Percentiles rank a stretch among this genome's conserved stretches.
Evolutionary conservation across 2,797 vertebrate genomes (phyloP).

Genomic region (Eospalax fontanierii): DNA sequence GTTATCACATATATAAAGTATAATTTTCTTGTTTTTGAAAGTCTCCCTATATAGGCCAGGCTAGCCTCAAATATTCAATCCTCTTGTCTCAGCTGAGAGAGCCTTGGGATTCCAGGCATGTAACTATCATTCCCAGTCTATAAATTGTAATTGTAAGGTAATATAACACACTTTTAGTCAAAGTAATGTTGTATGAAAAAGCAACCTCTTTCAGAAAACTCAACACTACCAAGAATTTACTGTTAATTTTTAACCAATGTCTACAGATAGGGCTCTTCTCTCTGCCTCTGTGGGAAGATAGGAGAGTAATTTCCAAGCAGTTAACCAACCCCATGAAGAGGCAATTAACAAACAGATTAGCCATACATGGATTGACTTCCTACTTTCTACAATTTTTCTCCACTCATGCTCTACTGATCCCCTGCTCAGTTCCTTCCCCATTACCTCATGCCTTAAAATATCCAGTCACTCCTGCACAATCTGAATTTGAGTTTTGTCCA

Average conservation of each 20-base stretch:
- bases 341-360: not conserved
- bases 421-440: not conserved
- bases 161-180: not conserved
- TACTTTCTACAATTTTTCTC: not conserved
- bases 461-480: not conserved
- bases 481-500: not conserved
- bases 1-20: not conserved
- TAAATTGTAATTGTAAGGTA: not conserved
- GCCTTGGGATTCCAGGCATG: not conserved
- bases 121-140: not conserved
- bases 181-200: not conserved
- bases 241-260: not conserved
- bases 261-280: not conserved
- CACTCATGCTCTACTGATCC: not conserved
- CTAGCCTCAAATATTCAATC: not conserved
- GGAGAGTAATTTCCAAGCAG: not conserved
- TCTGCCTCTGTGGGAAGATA: not conserved
- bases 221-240: conserved; percentile 1
- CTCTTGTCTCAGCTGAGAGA: not conserved
- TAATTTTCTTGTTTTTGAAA: not conserved
- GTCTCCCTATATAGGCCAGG: not conserved
- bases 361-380: not conserved
- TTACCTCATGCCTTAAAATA: conserved; percentile 27
- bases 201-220: conserved; percentile 7
- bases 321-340: not conserved